Conservation (phyloP, 2,888 invertebrate species). For the Noctua janthina region DNA sequence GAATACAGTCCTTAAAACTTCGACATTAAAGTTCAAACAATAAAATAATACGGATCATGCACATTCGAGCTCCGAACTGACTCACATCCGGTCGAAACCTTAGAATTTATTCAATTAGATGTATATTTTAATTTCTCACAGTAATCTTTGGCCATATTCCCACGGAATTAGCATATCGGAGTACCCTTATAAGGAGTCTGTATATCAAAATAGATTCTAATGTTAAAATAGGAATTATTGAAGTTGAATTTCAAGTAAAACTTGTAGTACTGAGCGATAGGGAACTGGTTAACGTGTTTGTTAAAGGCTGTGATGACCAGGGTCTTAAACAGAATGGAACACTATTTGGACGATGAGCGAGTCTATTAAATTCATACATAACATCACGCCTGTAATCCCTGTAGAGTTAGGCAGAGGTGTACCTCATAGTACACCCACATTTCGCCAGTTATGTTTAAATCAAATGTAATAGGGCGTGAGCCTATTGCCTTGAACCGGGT, state of each 20-base stretch:
- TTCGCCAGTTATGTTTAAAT: too few species aligned
- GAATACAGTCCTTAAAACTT: background rate
- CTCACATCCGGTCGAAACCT: slow-evolving; percentile 21
- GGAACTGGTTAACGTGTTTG: slow-evolving; percentile 2
- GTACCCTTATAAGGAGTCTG: background rate
- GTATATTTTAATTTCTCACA: slow-evolving; percentile 44
- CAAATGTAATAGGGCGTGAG: too few species aligned
- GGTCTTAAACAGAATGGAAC: background rate
- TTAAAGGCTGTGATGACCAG: background rate
- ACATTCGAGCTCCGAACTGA: background rate
- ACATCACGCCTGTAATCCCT: too few species aligned
- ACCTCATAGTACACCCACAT: too few species aligned
- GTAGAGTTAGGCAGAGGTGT: too few species aligned
- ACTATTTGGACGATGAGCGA: background rate
- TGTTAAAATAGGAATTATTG: slow-evolving; percentile 3
- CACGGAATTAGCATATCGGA: slow-evolving; percentile 32
- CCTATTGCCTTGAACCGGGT: too few species aligned
- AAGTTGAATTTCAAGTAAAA: background rate
- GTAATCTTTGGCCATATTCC: slow-evolving; percentile 24
- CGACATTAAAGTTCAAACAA: slow-evolving; percentile 2
- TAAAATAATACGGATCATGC: slow-evolving; percentile 31
- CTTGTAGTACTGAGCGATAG: background rate
- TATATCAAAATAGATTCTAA: slow-evolving; percentile 33
- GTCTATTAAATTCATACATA: background rate
- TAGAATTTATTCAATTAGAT: slow-evolving; percentile 33